Conservation (phyloP, 2,113 vertebrate genomes). For the Megalops atlanticus region DNA sequence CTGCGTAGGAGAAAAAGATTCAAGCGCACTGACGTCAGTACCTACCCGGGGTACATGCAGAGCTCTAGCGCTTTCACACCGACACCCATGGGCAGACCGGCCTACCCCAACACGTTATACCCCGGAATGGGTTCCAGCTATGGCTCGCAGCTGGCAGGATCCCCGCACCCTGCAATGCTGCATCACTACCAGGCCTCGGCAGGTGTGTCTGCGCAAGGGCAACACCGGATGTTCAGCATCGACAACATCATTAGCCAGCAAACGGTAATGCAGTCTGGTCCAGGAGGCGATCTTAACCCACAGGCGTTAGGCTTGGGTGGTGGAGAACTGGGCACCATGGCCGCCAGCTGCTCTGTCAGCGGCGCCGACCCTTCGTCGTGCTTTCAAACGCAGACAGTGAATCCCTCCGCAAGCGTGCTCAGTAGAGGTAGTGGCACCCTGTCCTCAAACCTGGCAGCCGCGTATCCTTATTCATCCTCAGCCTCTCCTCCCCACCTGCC, state of each 20-base stretch:
- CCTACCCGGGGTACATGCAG: slow-evolving; percentile 86
- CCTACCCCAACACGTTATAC: slow-evolving; percentile 72
- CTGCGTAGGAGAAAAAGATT: slow-evolving; percentile 79
- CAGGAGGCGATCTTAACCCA: slow-evolving; percentile 65
- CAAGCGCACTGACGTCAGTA: slow-evolving; percentile 86
- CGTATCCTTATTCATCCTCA: slow-evolving; percentile 74
- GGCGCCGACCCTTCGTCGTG: slow-evolving; percentile 67
- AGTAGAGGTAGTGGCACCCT: slow-evolving; percentile 62
- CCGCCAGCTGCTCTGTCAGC: slow-evolving; percentile 70
- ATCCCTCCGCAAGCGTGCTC: slow-evolving; percentile 65
- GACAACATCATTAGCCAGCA: slow-evolving; percentile 89
- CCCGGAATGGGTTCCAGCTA: slow-evolving; percentile 70
- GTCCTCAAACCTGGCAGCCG: slow-evolving; percentile 60
- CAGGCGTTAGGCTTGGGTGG: slow-evolving; percentile 67
- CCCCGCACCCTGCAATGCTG: slow-evolving; percentile 73
- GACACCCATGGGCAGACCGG: slow-evolving; percentile 69
- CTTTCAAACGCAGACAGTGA: slow-evolving; percentile 75
- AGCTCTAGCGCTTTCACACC: slow-evolving; percentile 84
- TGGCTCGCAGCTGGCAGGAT: slow-evolving; percentile 64
- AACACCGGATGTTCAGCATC: slow-evolving; percentile 89
- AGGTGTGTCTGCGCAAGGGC: slow-evolving; percentile 65
- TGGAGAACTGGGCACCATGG: slow-evolving; percentile 65
- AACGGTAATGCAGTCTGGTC: slow-evolving; percentile 70
- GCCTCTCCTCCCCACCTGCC: slow-evolving; percentile 74
- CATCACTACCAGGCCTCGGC: slow-evolving; percentile 75